Conservation (phyloP, 2,797 vertebrate genomes). For the Micrastur ruficollis region DNA sequence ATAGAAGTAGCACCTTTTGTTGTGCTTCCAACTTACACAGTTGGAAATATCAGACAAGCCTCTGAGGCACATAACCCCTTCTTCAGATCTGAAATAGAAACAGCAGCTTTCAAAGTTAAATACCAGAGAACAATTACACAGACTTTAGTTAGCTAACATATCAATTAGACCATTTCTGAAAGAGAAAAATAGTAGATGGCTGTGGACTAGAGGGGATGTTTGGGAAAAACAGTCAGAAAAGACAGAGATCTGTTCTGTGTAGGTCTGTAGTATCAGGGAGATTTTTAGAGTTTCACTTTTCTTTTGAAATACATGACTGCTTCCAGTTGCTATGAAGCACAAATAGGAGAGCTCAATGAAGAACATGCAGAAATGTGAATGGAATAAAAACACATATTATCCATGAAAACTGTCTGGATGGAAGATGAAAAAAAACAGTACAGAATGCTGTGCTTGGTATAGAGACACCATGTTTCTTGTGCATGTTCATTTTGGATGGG, state of each 20-base stretch:
- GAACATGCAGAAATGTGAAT: neutral
- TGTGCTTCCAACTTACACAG: neutral
- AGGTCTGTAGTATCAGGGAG: neutral
- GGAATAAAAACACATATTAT: neutral
- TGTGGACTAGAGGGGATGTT: neutral
- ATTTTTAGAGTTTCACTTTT: neutral
- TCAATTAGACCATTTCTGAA: neutral
- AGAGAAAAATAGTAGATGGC: neutral
- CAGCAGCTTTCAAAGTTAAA: neutral
- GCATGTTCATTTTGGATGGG: neutral
- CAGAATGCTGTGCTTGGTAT: neutral
- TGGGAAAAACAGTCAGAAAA: neutral
- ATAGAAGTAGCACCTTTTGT: neutral
- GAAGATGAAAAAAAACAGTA: neutral
- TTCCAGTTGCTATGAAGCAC: neutral
- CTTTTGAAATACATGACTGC: neutral
- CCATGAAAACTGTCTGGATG: neutral
- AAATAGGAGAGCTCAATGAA: neutral
- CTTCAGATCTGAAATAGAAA: conserved; percentile 10
- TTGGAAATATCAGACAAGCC: neutral
- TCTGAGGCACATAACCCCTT: neutral
- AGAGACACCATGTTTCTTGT: neutral
- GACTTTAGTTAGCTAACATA: neutral
- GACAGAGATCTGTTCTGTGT: neutral
- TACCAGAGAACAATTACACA: neutral